Evolutionary conservation across 1,140 invertebrate species (phyloP).

Genomic region (Zaprionus kolodkinae): DNA sequence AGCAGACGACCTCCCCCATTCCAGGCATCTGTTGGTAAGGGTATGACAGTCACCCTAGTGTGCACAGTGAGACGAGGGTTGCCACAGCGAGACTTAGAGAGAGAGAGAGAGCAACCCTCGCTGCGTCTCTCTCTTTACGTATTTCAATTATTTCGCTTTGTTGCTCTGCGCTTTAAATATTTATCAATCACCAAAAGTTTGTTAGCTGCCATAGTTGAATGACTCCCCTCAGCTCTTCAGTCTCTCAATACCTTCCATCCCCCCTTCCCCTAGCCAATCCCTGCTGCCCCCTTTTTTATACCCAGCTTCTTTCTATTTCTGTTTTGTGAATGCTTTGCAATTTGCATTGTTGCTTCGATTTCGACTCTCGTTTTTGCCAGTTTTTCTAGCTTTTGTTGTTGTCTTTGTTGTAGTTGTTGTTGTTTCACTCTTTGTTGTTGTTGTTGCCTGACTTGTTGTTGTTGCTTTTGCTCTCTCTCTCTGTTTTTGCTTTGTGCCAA

Average conservation of each 20-base stretch:
- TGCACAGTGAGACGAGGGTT: background rate
- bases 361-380: slow-evolving; percentile 18
- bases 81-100: too few species aligned
- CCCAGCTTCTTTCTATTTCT: slow-evolving; percentile 47
- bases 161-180: slow-evolving; percentile 80
- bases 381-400: background rate
- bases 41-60: slow-evolving; percentile 22
- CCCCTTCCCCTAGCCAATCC: too few species aligned
- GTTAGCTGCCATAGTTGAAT: slow-evolving; percentile 45
- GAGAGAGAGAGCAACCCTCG: slow-evolving; percentile 45
- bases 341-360: slow-evolving; percentile 55
- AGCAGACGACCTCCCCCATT: background rate
- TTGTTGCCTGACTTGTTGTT: slow-evolving; percentile 16
- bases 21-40: too few species aligned
- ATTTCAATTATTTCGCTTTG: slow-evolving; percentile 83
- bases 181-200: slow-evolving; percentile 80
- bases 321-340: slow-evolving; percentile 58
- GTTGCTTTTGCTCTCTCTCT: background rate
- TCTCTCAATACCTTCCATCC: background rate
- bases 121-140: slow-evolving; percentile 53
- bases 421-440: slow-evolving; percentile 9
- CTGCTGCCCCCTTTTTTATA: background rate
- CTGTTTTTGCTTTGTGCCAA: slow-evolving; percentile 1
- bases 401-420: slow-evolving; percentile 2
- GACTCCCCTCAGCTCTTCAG: background rate